Evolutionary conservation across 2,113 vertebrate genomes (phyloP), one percentile per base, ranked within the genome.

Genomic region (Boleophthalmus pectinirostris): DNA sequence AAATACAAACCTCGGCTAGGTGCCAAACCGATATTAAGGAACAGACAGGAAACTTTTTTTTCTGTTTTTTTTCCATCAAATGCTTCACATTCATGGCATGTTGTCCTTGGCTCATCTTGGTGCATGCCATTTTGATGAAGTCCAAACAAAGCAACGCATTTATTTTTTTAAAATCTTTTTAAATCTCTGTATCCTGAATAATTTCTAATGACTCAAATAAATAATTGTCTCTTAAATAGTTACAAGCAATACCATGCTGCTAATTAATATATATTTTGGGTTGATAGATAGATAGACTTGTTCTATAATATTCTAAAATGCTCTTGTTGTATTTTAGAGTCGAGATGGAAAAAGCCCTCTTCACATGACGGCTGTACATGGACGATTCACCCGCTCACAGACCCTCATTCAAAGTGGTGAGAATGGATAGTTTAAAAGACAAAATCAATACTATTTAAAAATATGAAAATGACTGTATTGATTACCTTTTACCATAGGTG

Each of bases 391-490:
- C 0, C 95, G 97, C 21, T 98, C 97, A 0, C 97, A 98, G 88
- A 98, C 96, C 0, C 97, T 98, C 78, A 98, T 98, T 88, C 96
- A 98, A 90, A 98, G 98, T 0, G 97, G 97, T 98, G 90, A 93
- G 94, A 68, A 46, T 20, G 68, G 12, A 13, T 11, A 0, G 3
- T 14, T 47, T 57, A 13, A 24, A 24, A 66, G 16, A 45, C 21
- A 9, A 47, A 46, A 45, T 43, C 13, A 45, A 20, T 15, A 14
- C 18, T 23, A 12, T 18, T 5, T 68, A 2, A 18, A 20, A 0
- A 8, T 20, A 8, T 66, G 5, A 16, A 16, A 0, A 43, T 43
- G 0, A 5, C 5, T 18, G 5, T 21, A 13, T 29, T 33, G 23
- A 18, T 1, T 45, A 3, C 3, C 29, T 7, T 38, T 53, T 61